Conservation (phyloP, 2,113 vertebrate species). For the Peromyscus leucopus region DNA sequence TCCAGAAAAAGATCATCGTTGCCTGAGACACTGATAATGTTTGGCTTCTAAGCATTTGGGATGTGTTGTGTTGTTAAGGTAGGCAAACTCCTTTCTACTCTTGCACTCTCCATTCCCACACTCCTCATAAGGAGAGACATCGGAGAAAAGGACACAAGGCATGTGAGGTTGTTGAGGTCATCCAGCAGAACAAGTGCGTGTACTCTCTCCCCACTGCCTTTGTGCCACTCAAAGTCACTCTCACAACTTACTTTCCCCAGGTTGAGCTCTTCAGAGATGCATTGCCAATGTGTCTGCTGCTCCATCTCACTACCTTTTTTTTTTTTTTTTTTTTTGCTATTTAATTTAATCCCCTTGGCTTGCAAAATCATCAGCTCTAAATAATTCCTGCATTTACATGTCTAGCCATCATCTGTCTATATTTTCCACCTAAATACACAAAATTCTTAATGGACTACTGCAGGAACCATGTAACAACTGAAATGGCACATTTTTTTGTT, state of each 20-base stretch:
- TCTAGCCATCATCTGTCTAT: neutral
- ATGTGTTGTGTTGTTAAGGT: neutral
- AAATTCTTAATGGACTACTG: slow-evolving; percentile 24
- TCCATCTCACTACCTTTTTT: neutral
- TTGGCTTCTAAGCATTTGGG: neutral
- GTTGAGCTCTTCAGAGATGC: neutral
- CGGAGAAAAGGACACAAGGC: neutral
- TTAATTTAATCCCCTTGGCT: slow-evolving; percentile 12
- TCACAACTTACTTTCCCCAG: neutral
- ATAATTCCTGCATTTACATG: slow-evolving; percentile 29
- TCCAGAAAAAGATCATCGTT: neutral
- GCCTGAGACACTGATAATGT: neutral
- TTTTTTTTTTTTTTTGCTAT: neutral
- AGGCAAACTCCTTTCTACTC: neutral
- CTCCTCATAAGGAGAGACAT: neutral
- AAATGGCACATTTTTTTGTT: neutral
- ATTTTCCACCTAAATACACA: slow-evolving; percentile 28
- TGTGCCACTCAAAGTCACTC: neutral
- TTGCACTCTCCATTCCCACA: neutral
- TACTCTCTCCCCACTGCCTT: accelerated
- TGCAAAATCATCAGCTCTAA: slow-evolving; percentile 43
- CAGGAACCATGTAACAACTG: neutral
- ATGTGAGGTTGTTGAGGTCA: neutral
- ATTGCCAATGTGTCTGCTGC: neutral
- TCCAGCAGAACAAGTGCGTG: accelerated